phyloP scores from a whole-genome alignment of 1,140 invertebrate genomes.

The Pachypeltis micranthus region DNA sequence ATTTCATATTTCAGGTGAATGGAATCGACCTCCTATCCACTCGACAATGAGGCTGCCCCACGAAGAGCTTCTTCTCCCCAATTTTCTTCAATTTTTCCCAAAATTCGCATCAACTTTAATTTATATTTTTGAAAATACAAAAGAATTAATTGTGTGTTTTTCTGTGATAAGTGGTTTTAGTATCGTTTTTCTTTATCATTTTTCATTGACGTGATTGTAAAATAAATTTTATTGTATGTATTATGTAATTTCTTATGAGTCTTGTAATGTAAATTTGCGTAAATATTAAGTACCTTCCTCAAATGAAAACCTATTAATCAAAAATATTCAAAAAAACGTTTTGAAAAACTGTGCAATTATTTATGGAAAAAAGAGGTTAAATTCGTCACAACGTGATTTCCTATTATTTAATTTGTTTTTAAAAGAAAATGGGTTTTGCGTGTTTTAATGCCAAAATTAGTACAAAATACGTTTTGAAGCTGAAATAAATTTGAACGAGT shows the following conservation, averaged over 20 bases:
- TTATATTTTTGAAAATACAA: constrained; percentile 16
- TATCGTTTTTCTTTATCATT: constrained; percentile 21
- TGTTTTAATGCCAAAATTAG: too few relatives aligned
- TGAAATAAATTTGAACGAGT: too few relatives aligned
- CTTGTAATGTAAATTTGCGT: constrained; percentile 25
- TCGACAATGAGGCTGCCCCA: too few relatives aligned
- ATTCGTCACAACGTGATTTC: background rate
- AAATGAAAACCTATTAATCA: constrained; percentile 21
- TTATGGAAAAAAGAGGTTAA: constrained; percentile 15
- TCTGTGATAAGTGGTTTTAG: constrained; percentile 27
- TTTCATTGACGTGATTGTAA: constrained; percentile 24
- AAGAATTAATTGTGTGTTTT: constrained; percentile 22
- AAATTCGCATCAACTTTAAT: constrained; percentile 3
- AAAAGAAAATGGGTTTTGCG: too few relatives aligned
- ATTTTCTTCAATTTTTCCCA: constrained; percentile 8
- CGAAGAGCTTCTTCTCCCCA: background rate
- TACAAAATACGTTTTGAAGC: too few relatives aligned
- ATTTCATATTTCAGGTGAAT: background rate
- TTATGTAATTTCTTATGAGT: constrained; percentile 21
- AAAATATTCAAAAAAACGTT: too few relatives aligned
- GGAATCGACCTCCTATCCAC: too few relatives aligned
- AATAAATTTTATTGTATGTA: constrained; percentile 23
- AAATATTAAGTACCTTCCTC: constrained; percentile 25
- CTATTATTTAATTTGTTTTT: background rate
- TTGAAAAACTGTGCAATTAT: constrained; percentile 25